Evolutionary conservation across 2,797 vertebrate genomes (phyloP), one percentile per base, ranked within the genome.

Genomic region (Pseudomugil gertrudae): DNA sequence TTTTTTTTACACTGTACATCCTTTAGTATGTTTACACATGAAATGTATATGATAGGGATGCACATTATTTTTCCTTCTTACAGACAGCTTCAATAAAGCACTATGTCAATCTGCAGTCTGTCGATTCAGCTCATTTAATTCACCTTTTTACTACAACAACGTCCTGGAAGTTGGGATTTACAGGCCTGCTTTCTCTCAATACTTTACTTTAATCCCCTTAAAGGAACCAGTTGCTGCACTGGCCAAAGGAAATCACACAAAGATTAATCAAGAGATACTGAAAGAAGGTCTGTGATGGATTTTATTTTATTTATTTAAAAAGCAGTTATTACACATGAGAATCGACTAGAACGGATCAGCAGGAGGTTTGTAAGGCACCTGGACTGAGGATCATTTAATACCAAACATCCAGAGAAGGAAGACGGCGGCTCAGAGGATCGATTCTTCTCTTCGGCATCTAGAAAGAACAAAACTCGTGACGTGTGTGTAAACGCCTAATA

Each of bases 1-100:
- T 96, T 97, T 97, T 95, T 96, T 97, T 95, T 96, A 97, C 95
- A 95, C 94, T 96, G 95, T 96, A 95, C 96, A 96, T 97, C 96
- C 95, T 96, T 51, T 95, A 96, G 96, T 96, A 96, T 97, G 96
- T 98, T 97, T 97, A 98, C 95, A 97, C 94, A 84, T 95, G 86
- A 91, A 91, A 94, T 92, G 93, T 94, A 95, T 95, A 95, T 95
- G 94, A 96, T 95, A 95, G 96, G 95, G 96, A 95, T 94, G 95
- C 95, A 95, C 95, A 95, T 96, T 95, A 95, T 95, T 95, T n/a
- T 96, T 95, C 95, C 95, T 96, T 96, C 95, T 92, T 96, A 96
- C 95, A 95, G 95, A 97, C 94, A 89, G 96, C 95, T 95, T 96
- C 94, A 98, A 98, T 98, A 98, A 98, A 98, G 95, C 95, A 95